Conservation (phyloP, 2,113 vertebrate species). For the Hemiprocne comata region DNA sequence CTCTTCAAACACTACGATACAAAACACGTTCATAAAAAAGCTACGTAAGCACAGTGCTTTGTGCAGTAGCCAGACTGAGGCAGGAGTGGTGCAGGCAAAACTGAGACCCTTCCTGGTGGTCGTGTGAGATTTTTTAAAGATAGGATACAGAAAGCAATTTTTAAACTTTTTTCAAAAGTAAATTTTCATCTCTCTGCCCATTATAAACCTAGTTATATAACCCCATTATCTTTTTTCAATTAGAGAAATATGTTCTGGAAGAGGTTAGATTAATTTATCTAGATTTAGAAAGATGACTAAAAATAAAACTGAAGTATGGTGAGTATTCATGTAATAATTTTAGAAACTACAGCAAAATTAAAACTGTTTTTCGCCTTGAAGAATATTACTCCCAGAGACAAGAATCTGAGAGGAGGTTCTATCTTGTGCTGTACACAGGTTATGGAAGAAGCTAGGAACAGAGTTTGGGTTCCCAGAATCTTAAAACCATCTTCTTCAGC, state of each 20-base stretch:
- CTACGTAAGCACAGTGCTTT: not conserved
- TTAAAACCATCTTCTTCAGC: not conserved
- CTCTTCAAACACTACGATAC: not conserved
- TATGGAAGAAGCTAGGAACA: not conserved
- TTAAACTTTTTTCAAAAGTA: not conserved
- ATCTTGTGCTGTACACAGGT: not conserved
- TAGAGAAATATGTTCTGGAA: constrained; percentile 31
- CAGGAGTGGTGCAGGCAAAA: not conserved
- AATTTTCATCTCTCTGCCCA: not conserved
- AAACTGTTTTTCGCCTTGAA: not conserved
- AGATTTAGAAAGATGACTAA: constrained; percentile 35
- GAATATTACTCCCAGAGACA: not conserved
- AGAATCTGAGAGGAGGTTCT: not conserved
- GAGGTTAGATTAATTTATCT: constrained; percentile 30
- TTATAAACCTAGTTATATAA: constrained; percentile 24
- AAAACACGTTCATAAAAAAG: not conserved
- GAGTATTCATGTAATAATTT: constrained; percentile 33
- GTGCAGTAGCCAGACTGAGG: not conserved
- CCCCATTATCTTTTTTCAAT: not conserved
- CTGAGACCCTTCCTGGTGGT: not conserved
- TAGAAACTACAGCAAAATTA: constrained; percentile 26
- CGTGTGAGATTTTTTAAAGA: not conserved
- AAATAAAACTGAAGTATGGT: constrained; percentile 36
- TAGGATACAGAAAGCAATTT: not conserved
- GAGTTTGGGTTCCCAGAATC: not conserved